Percentiles rank a stretch among this genome's conserved stretches.
phyloP scores from a whole-genome alignment of 2,888 invertebrate genomes.

The Epinotia nisella region DNA sequence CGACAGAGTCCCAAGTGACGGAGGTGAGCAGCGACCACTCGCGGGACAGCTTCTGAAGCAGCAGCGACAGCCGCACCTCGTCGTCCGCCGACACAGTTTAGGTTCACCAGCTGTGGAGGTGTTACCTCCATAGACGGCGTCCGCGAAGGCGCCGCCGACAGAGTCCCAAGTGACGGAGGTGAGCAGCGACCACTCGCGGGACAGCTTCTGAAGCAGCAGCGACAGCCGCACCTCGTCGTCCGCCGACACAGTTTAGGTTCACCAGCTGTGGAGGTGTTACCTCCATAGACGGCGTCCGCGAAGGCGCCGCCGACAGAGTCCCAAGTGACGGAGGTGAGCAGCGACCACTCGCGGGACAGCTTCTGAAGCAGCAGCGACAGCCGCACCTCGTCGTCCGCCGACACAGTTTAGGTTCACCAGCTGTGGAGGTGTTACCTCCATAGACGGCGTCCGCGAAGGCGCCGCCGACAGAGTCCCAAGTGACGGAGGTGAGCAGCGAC shows the following conservation, averaged over 20 bases:
- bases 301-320: conserved; percentile 88
- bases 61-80: conserved; percentile 85
- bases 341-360: conserved; percentile 89
- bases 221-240: conserved; percentile 80
- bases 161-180: conserved; percentile 89
- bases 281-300: conserved; percentile 87
- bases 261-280: conserved; percentile 54
- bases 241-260: conserved; percentile 84
- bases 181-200: conserved; percentile 89
- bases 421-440: conserved; percentile 73
- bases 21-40: conserved; percentile 91
- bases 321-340: conserved; percentile 90
- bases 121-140: conserved; percentile 84
- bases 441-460: conserved; percentile 87
- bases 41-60: conserved; percentile 88
- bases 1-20: conserved; percentile 88
- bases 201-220: conserved; percentile 88
- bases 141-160: conserved; percentile 87
- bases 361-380: conserved; percentile 88
- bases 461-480: conserved; percentile 89
- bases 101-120: too few relatives aligned
- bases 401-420: conserved; percentile 86
- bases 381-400: conserved; percentile 89
- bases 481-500: conserved; percentile 89
- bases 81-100: too few relatives aligned